These are phyloP conservation scores for Drosophila suzukii DNA, from an alignment of 1,140 invertebrate genomes.

Conservation along the genomic window DNA sequence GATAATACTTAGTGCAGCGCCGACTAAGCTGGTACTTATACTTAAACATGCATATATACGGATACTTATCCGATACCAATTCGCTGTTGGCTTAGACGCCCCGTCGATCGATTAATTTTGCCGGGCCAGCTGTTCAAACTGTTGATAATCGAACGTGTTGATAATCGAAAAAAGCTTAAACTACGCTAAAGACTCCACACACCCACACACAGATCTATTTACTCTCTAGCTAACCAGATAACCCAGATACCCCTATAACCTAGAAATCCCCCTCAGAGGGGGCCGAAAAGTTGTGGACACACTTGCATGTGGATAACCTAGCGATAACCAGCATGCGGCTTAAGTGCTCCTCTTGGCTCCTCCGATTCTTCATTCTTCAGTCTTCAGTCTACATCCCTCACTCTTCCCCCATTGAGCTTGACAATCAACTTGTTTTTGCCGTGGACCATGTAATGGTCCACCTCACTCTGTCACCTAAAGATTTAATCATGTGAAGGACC, in stretches of 20 bases:
- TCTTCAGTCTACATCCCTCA: not conserved
- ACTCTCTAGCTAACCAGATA: not conserved
- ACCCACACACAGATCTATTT: constrained; percentile 5
- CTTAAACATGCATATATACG: constrained; percentile 24
- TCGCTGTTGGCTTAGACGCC: constrained; percentile 27
- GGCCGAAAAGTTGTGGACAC: not conserved
- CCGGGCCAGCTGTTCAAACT: constrained; percentile 33
- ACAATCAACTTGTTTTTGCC: constrained; percentile 45
- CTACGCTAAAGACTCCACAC: not conserved
- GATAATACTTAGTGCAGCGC: constrained; percentile 11
- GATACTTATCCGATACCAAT: constrained; percentile 14
- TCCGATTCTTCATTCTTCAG: not conserved
- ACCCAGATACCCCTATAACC: not conserved
- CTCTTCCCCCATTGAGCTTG: constrained; percentile 23
- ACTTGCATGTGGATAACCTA: constrained; percentile 8
- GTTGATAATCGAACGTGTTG: constrained; percentile 67
- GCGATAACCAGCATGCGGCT: constrained; percentile 22
- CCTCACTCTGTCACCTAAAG: constrained; percentile 1
- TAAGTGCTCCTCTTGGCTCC: not conserved
- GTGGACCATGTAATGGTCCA: constrained; percentile 14
- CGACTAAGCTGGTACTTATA: constrained; percentile 33
- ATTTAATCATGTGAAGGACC: not conserved
- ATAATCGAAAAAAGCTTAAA: constrained; percentile 41
- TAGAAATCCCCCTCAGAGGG: not conserved
- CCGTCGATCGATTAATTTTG: constrained; percentile 14